These are phyloP conservation scores for Ormyrus rosae DNA, from an alignment of 2,888 invertebrate species.

Conservation along the genomic window DNA sequence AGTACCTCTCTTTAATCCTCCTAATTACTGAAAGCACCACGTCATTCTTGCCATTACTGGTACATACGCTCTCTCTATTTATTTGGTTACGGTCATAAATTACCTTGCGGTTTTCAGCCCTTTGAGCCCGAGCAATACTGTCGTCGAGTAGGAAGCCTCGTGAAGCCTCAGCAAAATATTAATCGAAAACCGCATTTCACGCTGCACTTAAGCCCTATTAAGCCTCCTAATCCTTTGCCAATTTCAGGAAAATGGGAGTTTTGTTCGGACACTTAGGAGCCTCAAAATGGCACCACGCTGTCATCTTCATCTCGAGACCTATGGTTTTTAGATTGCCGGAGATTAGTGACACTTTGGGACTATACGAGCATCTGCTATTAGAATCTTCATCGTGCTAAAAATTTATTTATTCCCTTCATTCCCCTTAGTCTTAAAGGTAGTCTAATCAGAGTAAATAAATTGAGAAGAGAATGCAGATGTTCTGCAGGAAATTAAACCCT, in stretches of 20 bases:
- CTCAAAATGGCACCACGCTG: constrained; percentile 16
- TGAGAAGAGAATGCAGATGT: no score
- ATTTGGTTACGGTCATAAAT: constrained; percentile 57
- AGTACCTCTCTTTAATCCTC: constrained; percentile 54
- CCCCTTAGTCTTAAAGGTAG: no score
- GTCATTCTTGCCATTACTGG: constrained; percentile 44
- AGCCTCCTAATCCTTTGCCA: constrained; percentile 25
- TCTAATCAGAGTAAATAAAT: no score
- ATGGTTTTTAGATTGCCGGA: no score
- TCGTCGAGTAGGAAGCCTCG: neutral
- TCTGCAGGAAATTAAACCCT: no score
- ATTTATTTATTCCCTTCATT: no score
- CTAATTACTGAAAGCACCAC: constrained; percentile 59
- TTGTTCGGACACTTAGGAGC: constrained; percentile 54
- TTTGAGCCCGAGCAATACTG: no score
- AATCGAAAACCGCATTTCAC: constrained; percentile 5
- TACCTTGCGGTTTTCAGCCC: constrained; percentile 46
- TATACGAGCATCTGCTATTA: no score
- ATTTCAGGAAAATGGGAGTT: constrained; percentile 42
- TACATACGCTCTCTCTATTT: constrained; percentile 2
- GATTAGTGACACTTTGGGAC: no score
- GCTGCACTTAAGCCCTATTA: neutral
- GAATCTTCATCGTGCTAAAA: neutral
- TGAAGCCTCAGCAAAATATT: neutral
- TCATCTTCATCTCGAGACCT: no score